These are phyloP conservation scores for Melanerpes aurifrons DNA, from an alignment of 2,113 vertebrate species.

Conservation along the genomic window DNA sequence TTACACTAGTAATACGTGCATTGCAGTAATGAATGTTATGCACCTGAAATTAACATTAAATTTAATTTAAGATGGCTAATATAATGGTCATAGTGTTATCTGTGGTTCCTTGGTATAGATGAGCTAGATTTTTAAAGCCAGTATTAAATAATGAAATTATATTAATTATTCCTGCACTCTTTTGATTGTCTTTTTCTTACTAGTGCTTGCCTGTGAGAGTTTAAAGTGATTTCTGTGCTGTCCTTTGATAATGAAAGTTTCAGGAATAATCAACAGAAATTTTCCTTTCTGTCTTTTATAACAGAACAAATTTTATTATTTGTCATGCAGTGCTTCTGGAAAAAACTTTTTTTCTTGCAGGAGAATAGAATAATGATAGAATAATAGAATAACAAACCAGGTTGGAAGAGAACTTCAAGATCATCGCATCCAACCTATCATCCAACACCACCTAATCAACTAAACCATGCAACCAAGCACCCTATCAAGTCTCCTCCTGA, in stretches of 20 bases:
- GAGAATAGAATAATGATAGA: background rate
- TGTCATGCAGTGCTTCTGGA: background rate
- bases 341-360: background rate
- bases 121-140: background rate
- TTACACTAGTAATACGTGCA: background rate
- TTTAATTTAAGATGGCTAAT: slow-evolving; percentile 58
- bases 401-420: no score
- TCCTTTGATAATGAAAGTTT: background rate
- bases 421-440: no score
- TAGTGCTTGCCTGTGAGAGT: background rate
- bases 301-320: background rate
- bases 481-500: no score
- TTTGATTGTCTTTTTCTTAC: background rate
- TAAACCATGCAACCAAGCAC: no score
- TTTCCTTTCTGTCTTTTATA: background rate
- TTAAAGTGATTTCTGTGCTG: background rate
- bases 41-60: slow-evolving; percentile 55
- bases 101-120: background rate
- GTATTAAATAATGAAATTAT: background rate
- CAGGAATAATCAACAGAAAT: background rate
- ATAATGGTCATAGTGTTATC: slow-evolving; percentile 55
- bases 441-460: no score
- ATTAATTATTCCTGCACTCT: background rate
- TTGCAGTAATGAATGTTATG: slow-evolving; percentile 51
- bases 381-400: no score